phyloP scores from a whole-genome alignment of 2,797 vertebrate species.

The Carduelis carduelis region DNA sequence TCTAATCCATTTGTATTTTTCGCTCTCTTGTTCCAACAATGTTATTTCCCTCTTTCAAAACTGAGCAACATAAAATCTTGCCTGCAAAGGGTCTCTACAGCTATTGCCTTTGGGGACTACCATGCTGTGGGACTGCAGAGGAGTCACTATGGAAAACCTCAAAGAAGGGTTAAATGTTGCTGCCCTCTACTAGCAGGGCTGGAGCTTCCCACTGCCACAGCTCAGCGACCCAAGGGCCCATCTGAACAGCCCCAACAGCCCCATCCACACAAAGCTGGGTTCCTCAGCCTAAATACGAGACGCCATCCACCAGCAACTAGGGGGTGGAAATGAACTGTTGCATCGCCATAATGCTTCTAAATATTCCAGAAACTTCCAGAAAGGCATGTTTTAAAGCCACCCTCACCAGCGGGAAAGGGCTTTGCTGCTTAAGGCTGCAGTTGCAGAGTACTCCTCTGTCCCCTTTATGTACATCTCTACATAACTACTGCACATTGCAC shows the following conservation, averaged over 20 bases:
- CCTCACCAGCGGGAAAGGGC: background rate
- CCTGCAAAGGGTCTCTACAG: background rate
- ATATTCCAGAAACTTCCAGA: background rate
- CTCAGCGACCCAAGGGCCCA: background rate
- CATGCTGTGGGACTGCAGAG: background rate
- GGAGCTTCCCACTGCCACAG: background rate
- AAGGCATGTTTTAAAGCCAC: background rate
- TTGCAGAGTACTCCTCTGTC: background rate
- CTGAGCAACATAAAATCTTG: background rate
- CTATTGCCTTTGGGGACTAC: fast-evolving
- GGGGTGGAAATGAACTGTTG: background rate
- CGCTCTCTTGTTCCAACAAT: background rate
- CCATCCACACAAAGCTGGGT: background rate
- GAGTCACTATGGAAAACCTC: background rate
- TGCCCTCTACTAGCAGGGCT: background rate
- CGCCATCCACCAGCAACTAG: background rate
- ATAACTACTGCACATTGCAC: background rate
- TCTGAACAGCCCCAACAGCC: background rate
- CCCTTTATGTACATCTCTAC: background rate
- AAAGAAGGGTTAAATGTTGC: fast-evolving
- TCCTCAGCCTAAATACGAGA: background rate
- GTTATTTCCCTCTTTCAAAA: background rate
- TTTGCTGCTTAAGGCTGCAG: background rate
- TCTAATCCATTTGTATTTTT: background rate
- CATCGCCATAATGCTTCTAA: background rate